Conservation (phyloP, 2,888 invertebrate genomes). For the Nymphalis c-album region DNA sequence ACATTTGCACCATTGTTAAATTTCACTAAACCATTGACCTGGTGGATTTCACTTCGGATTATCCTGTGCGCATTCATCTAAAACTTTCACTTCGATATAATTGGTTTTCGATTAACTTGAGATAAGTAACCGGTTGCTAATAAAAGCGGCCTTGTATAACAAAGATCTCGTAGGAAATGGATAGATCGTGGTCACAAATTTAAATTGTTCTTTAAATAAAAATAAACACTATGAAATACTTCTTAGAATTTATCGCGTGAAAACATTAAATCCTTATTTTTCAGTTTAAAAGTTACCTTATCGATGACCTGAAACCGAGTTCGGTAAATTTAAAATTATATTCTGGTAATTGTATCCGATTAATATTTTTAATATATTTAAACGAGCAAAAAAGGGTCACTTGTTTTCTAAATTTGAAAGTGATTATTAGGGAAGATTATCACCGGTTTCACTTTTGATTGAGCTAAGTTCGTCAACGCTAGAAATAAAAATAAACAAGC, state of each 20-base stretch:
- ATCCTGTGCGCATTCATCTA: conserved; percentile 13
- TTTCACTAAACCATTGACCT: conserved; percentile 17
- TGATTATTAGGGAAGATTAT: no score
- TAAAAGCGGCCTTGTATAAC: neutral
- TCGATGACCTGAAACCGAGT: no score
- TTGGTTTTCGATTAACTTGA: conserved; percentile 18
- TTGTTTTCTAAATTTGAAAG: no score
- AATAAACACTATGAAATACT: neutral
- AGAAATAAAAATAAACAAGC: neutral
- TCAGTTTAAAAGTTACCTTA: no score
- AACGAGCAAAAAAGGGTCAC: no score
- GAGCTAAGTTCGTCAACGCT: neutral
- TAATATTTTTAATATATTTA: no score
- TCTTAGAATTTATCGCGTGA: neutral
- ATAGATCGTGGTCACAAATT: neutral
- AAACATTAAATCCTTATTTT: neutral
- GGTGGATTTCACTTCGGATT: conserved; percentile 17
- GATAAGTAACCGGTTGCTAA: conserved; percentile 27
- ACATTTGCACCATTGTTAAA: conserved; percentile 17
- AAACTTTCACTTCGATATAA: conserved; percentile 30
- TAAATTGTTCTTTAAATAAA: neutral
- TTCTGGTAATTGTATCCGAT: no score
- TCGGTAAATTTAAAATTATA: no score
- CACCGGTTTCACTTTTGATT: neutral
- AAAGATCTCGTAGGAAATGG: neutral